Evolutionary conservation across 2,113 vertebrate genomes (phyloP).

Genomic region (Sphaerodactylus townsendi): DNA sequence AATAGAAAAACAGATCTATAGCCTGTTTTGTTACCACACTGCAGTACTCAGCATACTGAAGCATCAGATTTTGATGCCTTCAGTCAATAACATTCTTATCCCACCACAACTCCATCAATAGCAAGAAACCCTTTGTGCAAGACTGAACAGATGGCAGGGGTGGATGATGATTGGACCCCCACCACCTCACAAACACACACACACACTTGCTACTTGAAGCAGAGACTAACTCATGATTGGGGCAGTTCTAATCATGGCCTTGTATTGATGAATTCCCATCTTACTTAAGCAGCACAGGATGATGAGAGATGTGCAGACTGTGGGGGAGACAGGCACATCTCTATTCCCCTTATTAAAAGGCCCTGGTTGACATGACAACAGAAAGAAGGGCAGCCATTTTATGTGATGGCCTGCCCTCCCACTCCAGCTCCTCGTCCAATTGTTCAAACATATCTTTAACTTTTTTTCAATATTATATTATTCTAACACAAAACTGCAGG

Average conservation of each 20-base stretch:
- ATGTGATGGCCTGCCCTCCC: conserved; percentile 26
- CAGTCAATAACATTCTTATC: background rate
- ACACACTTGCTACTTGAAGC: no score
- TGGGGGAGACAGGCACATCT: background rate
- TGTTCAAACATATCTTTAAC: conserved; percentile 39
- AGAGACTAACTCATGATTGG: background rate
- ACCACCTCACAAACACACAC: background rate
- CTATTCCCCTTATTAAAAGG: background rate
- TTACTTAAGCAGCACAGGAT: background rate
- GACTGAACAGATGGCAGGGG: no score
- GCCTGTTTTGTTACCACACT: background rate
- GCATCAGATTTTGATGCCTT: background rate
- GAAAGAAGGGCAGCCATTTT: conserved; percentile 2
- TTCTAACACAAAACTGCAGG: conserved; percentile 35
- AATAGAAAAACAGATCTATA: background rate
- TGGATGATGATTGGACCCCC: no score
- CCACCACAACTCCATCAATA: background rate
- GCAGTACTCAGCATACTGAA: background rate
- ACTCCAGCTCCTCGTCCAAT: conserved; percentile 27
- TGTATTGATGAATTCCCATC: no score
- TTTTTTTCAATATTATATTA: conserved; percentile 29
- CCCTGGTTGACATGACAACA: background rate
- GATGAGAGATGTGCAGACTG: background rate
- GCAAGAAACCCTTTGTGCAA: background rate
- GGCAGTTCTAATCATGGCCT: background rate